Base-by-base conservation (phyloP, 2,113 vertebrate genomes). In the Paracanthobrama guichenoti region DNA sequence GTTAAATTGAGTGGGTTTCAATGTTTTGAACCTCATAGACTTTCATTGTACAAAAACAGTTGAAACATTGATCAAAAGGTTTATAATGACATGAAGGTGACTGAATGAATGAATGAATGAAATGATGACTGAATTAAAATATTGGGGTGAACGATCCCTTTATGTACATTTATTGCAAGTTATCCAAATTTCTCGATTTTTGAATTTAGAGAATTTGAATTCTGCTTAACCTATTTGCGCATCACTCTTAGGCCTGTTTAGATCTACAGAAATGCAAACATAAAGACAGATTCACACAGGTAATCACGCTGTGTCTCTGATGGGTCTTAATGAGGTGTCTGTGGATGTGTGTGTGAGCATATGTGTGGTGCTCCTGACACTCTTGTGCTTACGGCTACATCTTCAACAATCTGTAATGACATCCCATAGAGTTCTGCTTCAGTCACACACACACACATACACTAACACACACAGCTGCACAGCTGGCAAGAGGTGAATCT, bases 301-400 rank as follows among this genome's bases (percentile, higher is more conserved):
- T 84, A 39, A 50, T 73, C 9, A 24, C 14, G 7, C 79, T 78
- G 12, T 64, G 35, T 42, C 57, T 82, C 62, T 85, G 55, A 87
- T 67, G 39, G 26, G 39, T 66, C 44, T 50, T 73, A 69, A 84
- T 57, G 24, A 73, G 64, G 53, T 71, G 22, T 79, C 39, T 39
- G 42, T 35, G 10, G 12, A 48, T 84, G 60, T 55, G 22, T 50
- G 69, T 72, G 22, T 81, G 60, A 31, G 62, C 31, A 39, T 73
- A 48, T n/a, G 74, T 73, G 64, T 42, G 53, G 13, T 87, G 59
- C 35, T 55, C 57, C 69, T 62, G 62, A 62, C 77, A 72, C 71
- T 35, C 81, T 82, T 59, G n/a, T 79, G 83, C 57, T 83, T 74
- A 59, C 31, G 64, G 60, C 82, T 39, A 62, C 73, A 76, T 88